A percentile compares a stretch with the other conserved stretches of the same genome.
These are phyloP conservation scores for Torymus aiolomorphi DNA, from an alignment of 2,888 invertebrate species.

Conservation along the genomic window DNA sequence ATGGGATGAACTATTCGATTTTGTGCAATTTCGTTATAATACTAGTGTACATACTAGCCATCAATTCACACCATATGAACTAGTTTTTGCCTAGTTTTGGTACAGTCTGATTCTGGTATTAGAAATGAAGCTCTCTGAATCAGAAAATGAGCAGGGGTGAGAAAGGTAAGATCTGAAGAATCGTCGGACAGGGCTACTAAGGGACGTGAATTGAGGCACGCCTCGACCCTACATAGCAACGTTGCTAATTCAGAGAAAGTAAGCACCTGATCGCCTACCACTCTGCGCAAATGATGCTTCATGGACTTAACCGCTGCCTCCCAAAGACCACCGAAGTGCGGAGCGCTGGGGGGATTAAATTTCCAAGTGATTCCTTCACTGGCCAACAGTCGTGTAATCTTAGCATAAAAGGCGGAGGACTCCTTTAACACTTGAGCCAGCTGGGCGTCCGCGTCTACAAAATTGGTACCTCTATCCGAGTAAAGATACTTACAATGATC, in stretches of 20 bases:
- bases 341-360: too few species aligned
- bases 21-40: too few species aligned
- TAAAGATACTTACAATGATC: neutral
- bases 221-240: neutral
- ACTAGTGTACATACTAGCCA: too few species aligned
- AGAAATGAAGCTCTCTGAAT: too few species aligned
- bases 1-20: too few species aligned
- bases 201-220: neutral
- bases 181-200: neutral
- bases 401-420: too few species aligned
- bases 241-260: neutral
- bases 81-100: too few species aligned
- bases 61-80: too few species aligned
- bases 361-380: too few species aligned
- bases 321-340: too few species aligned
- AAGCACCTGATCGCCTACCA: neutral
- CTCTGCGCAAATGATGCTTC: neutral
- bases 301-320: neutral
- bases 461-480: neutral
- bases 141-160: neutral
- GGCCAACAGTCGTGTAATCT: too few species aligned
- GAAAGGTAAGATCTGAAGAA: neutral
- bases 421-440: neutral
- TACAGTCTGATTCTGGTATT: too few species aligned
- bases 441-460: neutral